phyloP scores from a whole-genome alignment of 2,888 invertebrate genomes.

The Orthosia incerta region DNA sequence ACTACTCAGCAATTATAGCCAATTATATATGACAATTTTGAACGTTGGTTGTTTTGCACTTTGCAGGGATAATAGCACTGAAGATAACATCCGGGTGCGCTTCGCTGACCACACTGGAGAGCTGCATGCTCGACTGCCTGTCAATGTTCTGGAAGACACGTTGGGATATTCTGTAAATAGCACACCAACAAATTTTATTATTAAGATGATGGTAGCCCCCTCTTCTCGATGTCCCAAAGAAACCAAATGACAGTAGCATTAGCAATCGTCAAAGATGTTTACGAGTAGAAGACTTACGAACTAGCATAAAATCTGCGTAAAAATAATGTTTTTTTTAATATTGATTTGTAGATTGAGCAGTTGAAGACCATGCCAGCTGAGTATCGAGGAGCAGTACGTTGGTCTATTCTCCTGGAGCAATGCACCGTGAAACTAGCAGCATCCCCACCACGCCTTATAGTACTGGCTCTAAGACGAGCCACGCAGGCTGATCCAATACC shows the following conservation, averaged over 20 bases:
- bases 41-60: conserved; percentile 45
- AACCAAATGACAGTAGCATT: background rate
- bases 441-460: conserved; percentile 80
- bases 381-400: conserved; percentile 91
- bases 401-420: conserved; percentile 92
- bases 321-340: conserved; percentile 5
- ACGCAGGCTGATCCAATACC: conserved; percentile 86
- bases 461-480: conserved; percentile 80
- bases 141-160: conserved; percentile 91
- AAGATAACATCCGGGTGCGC: conserved; percentile 91
- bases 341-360: conserved; percentile 85
- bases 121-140: conserved; percentile 90
- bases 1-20: background rate
- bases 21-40: background rate
- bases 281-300: no score
- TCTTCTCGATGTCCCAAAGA: background rate
- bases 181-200: no score
- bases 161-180: conserved; percentile 89
- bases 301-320: no score
- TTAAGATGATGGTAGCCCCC: no score
- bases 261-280: no score
- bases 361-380: conserved; percentile 89
- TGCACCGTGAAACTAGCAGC: conserved; percentile 90
- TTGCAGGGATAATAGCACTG: conserved; percentile 73
- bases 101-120: conserved; percentile 94